Percentiles rank a stretch among this genome's conserved stretches.
Evolutionary conservation across 1,140 invertebrate species (phyloP).

Genomic region (Drosophila suzukii): DNA sequence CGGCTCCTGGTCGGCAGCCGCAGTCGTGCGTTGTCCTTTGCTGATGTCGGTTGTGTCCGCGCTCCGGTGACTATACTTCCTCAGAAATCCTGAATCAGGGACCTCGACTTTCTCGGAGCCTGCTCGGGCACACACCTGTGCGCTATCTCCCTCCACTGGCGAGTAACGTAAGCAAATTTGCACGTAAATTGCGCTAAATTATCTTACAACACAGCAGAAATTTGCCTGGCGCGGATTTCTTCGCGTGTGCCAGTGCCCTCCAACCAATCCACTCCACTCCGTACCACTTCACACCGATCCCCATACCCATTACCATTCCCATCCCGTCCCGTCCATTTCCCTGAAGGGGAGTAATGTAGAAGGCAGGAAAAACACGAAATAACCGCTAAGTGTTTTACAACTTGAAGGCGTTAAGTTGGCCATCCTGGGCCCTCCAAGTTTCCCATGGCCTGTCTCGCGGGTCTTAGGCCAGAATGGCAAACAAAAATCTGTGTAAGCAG

Average conservation of each 20-base stretch:
- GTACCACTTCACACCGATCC: not conserved
- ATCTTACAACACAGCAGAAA: slow-evolving; percentile 57
- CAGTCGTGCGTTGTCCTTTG: slow-evolving; percentile 81
- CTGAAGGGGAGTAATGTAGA: slow-evolving; percentile 6
- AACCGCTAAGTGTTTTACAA: slow-evolving; percentile 82
- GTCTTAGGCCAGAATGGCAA: slow-evolving; percentile 17
- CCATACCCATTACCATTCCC: slow-evolving; percentile 1
- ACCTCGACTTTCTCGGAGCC: slow-evolving; percentile 44
- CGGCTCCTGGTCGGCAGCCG: slow-evolving; percentile 35
- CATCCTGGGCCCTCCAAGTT: slow-evolving; percentile 33
- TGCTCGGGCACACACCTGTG: slow-evolving; percentile 68
- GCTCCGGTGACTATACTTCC: slow-evolving; percentile 25
- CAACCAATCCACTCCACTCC: not conserved
- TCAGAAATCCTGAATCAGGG: slow-evolving; percentile 13
- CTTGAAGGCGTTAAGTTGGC: slow-evolving; percentile 74
- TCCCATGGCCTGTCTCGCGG: slow-evolving; percentile 12
- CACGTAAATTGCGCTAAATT: slow-evolving; percentile 80
- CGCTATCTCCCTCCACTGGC: slow-evolving; percentile 40
- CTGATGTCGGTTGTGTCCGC: slow-evolving; percentile 74
- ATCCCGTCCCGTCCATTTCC: not conserved
- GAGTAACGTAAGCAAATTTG: slow-evolving; percentile 73
- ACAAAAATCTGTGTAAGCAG: slow-evolving; percentile 68
- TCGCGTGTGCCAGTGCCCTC: slow-evolving; percentile 31
- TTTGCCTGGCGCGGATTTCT: slow-evolving; percentile 67
- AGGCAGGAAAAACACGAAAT: slow-evolving; percentile 63